phyloP scores from a whole-genome alignment of 2,797 vertebrate genomes.

The Urocyon cinereoargenteus region DNA sequence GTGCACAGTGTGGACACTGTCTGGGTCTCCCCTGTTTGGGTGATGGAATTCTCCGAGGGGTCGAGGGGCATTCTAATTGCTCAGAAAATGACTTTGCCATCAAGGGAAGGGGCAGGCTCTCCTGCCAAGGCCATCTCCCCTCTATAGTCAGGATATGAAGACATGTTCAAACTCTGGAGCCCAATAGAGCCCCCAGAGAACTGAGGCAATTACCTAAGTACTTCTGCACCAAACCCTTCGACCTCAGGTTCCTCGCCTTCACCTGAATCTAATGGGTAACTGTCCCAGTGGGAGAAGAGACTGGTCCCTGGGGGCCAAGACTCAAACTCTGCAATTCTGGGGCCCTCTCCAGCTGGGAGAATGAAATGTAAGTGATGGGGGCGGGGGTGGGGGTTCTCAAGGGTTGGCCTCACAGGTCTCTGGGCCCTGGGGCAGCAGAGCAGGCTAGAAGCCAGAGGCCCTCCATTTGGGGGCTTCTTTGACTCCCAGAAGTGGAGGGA shows the following conservation, averaged over 20 bases:
- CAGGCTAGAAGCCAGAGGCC: background rate
- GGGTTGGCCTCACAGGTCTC: background rate
- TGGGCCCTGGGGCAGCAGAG: background rate
- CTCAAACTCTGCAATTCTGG: background rate
- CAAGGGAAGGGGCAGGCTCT: background rate
- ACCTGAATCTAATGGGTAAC: conserved; percentile 49
- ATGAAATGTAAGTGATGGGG: conserved; percentile 29
- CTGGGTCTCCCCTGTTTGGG: background rate
- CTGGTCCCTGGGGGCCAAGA: background rate
- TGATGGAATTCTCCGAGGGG: background rate
- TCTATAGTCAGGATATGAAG: conserved; percentile 12
- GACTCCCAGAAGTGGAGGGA: conserved; percentile 50
- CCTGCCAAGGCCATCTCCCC: background rate
- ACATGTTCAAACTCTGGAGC: background rate
- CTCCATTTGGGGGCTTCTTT: conserved; percentile 61
- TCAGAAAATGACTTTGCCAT: conserved; percentile 38
- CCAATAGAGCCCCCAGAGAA: conserved; percentile 9
- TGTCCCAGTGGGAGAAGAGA: conserved; percentile 16
- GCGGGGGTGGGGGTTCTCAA: background rate
- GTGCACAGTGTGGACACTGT: background rate
- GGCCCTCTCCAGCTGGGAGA: background rate
- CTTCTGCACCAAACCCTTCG: background rate
- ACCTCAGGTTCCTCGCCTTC: background rate
- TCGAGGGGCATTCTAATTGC: background rate
- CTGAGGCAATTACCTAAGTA: background rate